Conservation (phyloP, 2,113 vertebrate genomes). For the Phoenicopterus ruber region DNA sequence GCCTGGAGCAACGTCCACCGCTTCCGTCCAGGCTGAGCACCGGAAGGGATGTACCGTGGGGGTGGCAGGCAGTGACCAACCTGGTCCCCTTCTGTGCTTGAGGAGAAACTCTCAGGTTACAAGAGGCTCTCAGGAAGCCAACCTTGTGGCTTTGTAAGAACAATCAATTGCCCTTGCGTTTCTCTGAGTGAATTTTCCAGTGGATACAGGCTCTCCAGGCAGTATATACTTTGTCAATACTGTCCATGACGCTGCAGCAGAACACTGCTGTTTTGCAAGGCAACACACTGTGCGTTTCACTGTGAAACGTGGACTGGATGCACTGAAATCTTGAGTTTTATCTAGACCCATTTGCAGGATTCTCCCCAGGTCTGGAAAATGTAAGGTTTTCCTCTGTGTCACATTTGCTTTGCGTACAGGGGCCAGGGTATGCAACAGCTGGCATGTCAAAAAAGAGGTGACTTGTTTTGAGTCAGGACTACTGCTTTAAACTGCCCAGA, state of each 20-base stretch:
- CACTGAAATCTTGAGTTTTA: background rate
- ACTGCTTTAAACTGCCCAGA: background rate
- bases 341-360: background rate
- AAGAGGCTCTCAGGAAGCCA: background rate
- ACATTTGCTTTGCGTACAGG: background rate
- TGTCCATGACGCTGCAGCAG: background rate
- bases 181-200: background rate
- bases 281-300: background rate
- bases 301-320: background rate
- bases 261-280: background rate
- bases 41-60: rapidly evolving
- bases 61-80: background rate
- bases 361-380: background rate
- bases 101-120: background rate
- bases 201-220: background rate
- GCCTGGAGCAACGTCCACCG: background rate
- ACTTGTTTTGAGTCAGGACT: background rate
- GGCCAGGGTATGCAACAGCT: rapidly evolving
- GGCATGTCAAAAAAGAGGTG: background rate
- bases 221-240: background rate
- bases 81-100: background rate
- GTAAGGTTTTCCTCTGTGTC: background rate
- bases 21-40: background rate
- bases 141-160: background rate
- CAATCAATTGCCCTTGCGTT: background rate